Base-by-base conservation (phyloP, 2,797 vertebrate species). In the Myotis vivesi region DNA sequence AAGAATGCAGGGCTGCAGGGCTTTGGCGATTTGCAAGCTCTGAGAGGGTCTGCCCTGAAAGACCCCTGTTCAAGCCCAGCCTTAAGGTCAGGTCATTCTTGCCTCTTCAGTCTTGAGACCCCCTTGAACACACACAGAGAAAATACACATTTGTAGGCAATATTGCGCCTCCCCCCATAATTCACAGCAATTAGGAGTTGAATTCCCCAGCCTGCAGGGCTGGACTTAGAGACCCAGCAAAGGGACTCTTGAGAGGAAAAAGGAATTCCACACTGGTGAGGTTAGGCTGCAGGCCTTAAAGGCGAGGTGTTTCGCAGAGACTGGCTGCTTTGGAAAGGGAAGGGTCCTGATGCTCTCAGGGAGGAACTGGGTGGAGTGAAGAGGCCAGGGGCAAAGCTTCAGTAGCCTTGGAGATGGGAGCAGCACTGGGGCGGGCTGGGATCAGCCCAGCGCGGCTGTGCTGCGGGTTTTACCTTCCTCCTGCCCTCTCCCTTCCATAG, bases 241-340 rank as follows among this genome's bases (percentile, higher is more conserved):
- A 93, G 81, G 66, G 80, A 95, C 93, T 69, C 95, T 93, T 88
- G 95, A 92, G 90, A 53, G 90, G 79, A 90, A 87, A 95, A 95
- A 94, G 92, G 66, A 92, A 97, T 96, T 92, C 92, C 88, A 76
- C 80, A 71, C 71, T 44, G 80, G 76, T 92, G 88, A 96, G 91
- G 73, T 94, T 72, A 83, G 81, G 85, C 22, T 66, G 41, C 57
- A 2, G 87, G 25, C 9, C 46, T 87, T 36, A 75, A 71, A 76
- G 71, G 64, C 0, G 30, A 95, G 83, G 77, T n/a, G 81, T 69
- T 91, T 93, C 71, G 2, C 3, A 25, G 80, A 94, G 76, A 57
- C 36, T 0, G 9, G 0, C 69, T 55, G 51, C 41, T 79, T 91
- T 41, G 38, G 57, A 77, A 51, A 85, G 49, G 72, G 46, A 19